Conservation (phyloP, 2,797 vertebrate species). For the Kryptolebias ocellatus region DNA sequence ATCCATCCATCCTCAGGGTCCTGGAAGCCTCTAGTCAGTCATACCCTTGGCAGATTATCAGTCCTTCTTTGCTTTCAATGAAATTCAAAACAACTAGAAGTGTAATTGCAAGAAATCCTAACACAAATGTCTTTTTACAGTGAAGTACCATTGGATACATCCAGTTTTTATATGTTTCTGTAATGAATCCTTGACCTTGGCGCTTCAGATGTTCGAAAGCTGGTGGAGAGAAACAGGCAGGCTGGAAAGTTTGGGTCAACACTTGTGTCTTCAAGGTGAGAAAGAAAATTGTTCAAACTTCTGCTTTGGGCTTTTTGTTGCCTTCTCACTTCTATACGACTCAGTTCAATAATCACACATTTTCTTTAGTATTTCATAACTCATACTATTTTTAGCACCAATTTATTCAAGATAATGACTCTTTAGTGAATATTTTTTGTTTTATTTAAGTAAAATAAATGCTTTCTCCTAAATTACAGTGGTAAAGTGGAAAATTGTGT, state of each 20-base stretch:
- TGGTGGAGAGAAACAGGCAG: conserved; percentile 85
- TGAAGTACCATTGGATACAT: too few relatives aligned
- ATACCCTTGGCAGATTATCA: not conserved
- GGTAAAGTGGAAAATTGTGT: not conserved
- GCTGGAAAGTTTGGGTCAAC: conserved; percentile 84
- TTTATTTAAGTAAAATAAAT: not conserved
- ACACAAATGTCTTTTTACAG: too few relatives aligned
- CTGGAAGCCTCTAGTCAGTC: not conserved
- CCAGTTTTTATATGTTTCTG: not conserved
- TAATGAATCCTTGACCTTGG: conserved; percentile 59
- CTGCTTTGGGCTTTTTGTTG: not conserved
- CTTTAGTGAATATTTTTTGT: too few relatives aligned
- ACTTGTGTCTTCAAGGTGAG: conserved; percentile 89
- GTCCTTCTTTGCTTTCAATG: not conserved
- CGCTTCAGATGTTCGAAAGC: conserved; percentile 85
- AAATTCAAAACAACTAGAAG: not conserved
- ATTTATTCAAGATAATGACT: too few relatives aligned
- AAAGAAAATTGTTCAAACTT: not conserved
- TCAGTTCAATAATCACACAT: not conserved
- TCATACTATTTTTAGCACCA: not conserved
- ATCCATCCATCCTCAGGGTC: not conserved
- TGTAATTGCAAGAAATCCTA: not conserved
- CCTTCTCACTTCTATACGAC: not conserved
- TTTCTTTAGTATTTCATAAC: not conserved
- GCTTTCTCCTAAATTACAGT: too few relatives aligned